Base-by-base conservation (phyloP, 2,797 vertebrate species). In the Triplophysa yarkandensis region DNA sequence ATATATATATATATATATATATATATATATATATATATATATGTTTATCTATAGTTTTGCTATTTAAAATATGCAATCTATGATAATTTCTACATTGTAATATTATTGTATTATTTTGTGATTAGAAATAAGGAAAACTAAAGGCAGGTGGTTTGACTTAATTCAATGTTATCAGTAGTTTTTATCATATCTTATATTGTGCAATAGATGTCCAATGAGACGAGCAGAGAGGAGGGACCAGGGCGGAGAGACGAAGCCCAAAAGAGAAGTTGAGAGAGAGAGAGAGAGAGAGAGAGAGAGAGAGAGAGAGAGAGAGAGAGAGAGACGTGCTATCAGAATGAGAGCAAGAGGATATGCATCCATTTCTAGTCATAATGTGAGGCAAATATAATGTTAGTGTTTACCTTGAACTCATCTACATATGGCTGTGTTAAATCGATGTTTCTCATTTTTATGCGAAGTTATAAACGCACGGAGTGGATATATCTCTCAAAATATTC, bases 151-250 rank as follows among this genome's bases (percentile, higher is more conserved):
- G 1, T 43, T 68, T 57, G 19, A 27, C 65, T 34, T 62, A 75
- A 68, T 67, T 4, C 14, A 36, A 39, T 25, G 50, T 63, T 54
- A 4, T 57, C 6, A 11, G 10, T 87, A 87, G 87, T 87, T 88
- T 87, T 88, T 84, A 78, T 63, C 60, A 76, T 77, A 81, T 80
- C 79, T 68, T 63, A 61, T 87, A 76, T 63, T 63, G 39, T 43
- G 48, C 68, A 68, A 67, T 48, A 54, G 78, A 74, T 79, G 85
- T 86, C 90, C 92, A 93, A 92, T 93, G 76, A 84, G 83, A 63
- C 76, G 63, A 78, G 60, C 76, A 62, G 28, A 74, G 75, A 69
- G 89, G 88, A 88, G 90, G 86, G 82, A 48, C 50, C 4, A 83
- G 85, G 81, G 82, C 74, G 77, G 84, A 70, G 75, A 79, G 66